Conservation (phyloP, 1,140 invertebrate species). For the Sesamia nonagrioides region DNA sequence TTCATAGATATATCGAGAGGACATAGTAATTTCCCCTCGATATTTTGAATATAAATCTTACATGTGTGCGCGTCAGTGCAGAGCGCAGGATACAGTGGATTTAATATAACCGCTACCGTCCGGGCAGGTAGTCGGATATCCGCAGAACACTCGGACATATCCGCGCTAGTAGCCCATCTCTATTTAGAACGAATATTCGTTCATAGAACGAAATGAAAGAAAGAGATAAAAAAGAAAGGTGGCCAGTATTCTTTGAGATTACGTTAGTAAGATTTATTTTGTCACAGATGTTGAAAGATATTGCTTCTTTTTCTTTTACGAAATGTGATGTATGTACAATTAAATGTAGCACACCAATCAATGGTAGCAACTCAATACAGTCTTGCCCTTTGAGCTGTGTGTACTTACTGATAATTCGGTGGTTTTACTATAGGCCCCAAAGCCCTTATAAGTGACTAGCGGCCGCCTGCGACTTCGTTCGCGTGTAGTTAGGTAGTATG, state of each 20-base stretch:
- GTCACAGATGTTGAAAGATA: neutral
- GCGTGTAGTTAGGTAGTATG: no score
- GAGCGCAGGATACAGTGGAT: conserved; percentile 30
- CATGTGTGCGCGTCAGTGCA: conserved; percentile 11
- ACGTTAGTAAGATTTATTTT: no score
- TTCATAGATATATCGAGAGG: conserved; percentile 1
- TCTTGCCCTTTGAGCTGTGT: no score
- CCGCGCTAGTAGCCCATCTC: neutral
- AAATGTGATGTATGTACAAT: no score
- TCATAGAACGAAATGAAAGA: neutral
- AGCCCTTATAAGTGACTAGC: no score
- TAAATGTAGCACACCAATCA: no score
- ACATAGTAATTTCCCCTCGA: neutral
- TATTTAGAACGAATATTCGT: neutral
- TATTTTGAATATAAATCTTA: neutral
- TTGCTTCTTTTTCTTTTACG: neutral
- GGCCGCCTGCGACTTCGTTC: no score
- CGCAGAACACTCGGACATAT: conserved; percentile 33
- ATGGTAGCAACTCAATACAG: no score
- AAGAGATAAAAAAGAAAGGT: neutral
- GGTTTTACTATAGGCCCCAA: no score
- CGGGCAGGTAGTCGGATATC: conserved; percentile 42
- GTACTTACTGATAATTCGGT: no score
- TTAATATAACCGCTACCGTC: conserved; percentile 31
- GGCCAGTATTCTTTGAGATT: neutral